A percentile compares a stretch with the other conserved stretches of the same genome.
These are phyloP conservation scores for Muntiacus muntjak DNA, from an alignment of 2,113 vertebrate species.

Conservation along the genomic window DNA sequence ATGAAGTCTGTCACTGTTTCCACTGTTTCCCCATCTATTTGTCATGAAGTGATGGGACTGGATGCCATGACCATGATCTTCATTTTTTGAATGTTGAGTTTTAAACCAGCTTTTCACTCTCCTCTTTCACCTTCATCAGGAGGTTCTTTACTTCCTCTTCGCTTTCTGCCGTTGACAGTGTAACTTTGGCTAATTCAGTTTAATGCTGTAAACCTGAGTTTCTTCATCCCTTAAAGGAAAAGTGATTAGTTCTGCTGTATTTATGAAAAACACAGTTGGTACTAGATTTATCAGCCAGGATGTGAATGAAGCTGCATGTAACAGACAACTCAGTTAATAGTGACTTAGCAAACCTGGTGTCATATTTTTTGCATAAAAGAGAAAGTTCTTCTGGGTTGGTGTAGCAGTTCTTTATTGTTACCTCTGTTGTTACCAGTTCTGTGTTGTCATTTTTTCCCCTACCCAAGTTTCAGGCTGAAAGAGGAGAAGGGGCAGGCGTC, in stretches of 20 bases:
- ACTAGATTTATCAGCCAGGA: neutral
- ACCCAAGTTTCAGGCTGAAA: fast-evolving
- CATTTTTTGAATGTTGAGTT: neutral
- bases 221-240: neutral
- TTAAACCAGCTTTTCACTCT: neutral
- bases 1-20: neutral
- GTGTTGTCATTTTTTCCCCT: neutral
- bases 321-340: neutral
- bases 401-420: neutral
- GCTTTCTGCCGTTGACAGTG: neutral
- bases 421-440: neutral
- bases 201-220: neutral
- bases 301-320: neutral
- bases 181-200: neutral
- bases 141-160: neutral
- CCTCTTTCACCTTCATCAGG: neutral
- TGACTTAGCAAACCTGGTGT: neutral
- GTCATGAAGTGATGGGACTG: neutral
- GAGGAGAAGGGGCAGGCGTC: neutral
- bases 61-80: neutral
- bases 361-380: neutral
- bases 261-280: neutral
- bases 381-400: neutral
- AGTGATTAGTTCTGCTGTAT: neutral
- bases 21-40: neutral